phyloP scores from a whole-genome alignment of 2,797 vertebrate genomes.

The Syngnathus acus region DNA sequence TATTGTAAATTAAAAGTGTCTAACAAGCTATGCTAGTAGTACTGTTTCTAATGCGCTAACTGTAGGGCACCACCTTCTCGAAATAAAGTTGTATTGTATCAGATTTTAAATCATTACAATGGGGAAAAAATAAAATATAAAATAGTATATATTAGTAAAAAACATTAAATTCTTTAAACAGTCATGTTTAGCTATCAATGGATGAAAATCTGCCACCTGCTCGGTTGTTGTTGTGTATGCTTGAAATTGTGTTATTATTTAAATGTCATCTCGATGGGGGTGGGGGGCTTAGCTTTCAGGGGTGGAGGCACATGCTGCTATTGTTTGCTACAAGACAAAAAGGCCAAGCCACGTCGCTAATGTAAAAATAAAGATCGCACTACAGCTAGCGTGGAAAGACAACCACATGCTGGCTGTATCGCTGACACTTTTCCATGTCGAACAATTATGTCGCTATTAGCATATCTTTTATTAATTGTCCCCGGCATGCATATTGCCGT shows the following conservation, averaged over 20 bases:
- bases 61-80: too few species aligned
- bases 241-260: slow-evolving; percentile 38
- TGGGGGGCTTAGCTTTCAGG: background rate
- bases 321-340: slow-evolving; percentile 71
- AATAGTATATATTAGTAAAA: too few species aligned
- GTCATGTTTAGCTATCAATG: too few species aligned
- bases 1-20: background rate
- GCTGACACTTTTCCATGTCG: slow-evolving; percentile 60
- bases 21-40: background rate
- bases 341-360: slow-evolving; percentile 59
- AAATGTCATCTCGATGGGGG: slow-evolving; percentile 31
- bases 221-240: background rate
- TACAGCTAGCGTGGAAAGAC: slow-evolving; percentile 63
- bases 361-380: slow-evolving; percentile 66
- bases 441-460: slow-evolving; percentile 82
- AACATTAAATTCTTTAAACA: too few species aligned
- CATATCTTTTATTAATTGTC: slow-evolving; percentile 93
- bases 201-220: background rate
- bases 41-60: background rate
- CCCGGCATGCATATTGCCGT: slow-evolving; percentile 62
- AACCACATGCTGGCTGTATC: slow-evolving; percentile 69
- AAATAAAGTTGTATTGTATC: too few species aligned
- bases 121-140: too few species aligned
- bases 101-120: too few species aligned
- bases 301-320: slow-evolving; percentile 45